These are phyloP conservation scores for Polypterus bichir DNA, from an alignment of 2,113 vertebrate species.

Conservation along the genomic window DNA sequence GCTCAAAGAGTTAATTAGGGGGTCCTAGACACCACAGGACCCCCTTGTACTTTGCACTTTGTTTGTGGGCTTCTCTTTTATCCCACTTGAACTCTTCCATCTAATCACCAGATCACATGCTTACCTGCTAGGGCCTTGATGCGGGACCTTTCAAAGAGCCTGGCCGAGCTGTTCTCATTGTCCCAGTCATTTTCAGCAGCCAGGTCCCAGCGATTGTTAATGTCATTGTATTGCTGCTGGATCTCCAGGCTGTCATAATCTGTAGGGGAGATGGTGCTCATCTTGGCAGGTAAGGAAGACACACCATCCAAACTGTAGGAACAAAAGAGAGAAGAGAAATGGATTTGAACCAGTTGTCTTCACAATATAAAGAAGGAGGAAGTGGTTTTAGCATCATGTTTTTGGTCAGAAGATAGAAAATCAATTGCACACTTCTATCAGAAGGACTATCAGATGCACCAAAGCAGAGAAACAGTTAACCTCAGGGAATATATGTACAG, in stretches of 20 bases:
- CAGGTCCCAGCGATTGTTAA: slow-evolving; percentile 90
- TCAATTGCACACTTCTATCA: too few species aligned
- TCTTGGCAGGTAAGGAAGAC: slow-evolving; percentile 41
- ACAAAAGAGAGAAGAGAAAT: background rate
- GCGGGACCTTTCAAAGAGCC: slow-evolving; percentile 80
- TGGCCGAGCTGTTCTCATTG: slow-evolving; percentile 84
- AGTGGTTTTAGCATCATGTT: too few species aligned
- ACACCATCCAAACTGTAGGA: slow-evolving; percentile 44
- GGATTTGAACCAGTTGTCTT: too few species aligned
- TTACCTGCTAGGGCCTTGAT: slow-evolving; percentile 87
- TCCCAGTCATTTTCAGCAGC: slow-evolving; percentile 80
- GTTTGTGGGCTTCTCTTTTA: background rate
- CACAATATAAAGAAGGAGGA: too few species aligned
- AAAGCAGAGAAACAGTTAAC: too few species aligned
- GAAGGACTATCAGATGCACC: too few species aligned
- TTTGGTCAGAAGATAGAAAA: too few species aligned
- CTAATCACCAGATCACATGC: background rate
- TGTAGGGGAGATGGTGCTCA: slow-evolving; percentile 81
- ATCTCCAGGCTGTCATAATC: slow-evolving; percentile 89
- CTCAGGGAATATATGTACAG: too few species aligned
- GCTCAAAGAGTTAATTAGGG: too few species aligned
- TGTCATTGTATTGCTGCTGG: slow-evolving; percentile 88
- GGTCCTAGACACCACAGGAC: background rate
- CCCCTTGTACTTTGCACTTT: background rate
- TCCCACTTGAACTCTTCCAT: too few species aligned